Base-by-base conservation (phyloP, 2,113 vertebrate species). In the Sorex araneus region DNA sequence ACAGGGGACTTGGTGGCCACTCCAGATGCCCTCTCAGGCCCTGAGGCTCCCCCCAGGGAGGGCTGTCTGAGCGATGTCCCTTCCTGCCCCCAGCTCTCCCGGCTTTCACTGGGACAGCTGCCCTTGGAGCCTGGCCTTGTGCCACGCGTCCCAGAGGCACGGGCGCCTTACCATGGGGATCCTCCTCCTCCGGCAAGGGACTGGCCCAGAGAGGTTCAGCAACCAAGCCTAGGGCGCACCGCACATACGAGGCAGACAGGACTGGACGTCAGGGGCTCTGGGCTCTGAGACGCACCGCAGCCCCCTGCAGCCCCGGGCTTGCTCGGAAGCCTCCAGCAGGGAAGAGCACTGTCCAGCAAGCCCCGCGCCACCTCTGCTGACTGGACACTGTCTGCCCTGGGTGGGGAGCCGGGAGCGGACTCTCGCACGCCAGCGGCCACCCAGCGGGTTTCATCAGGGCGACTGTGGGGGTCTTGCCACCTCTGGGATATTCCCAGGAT, bases 251-350 rank as follows among this genome's bases (percentile, higher is more conserved):
- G 32, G 4, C 18, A 40, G 81, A 70, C 27, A 78, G 18, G 57
- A 84, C 77, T 66, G 84, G 87, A 96, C 91, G 47, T 23, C 40
- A 8, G 1, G 13, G n/a, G 18, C 21, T 45, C 73, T 63, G 32
- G 23, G 60, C 78, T 27, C 74, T 84, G 32, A 60, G 45, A 57
- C 19, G 11, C 0, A 27, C 0, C 11, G 3, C 15, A 83, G 85
- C 32, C 36, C 71, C 54, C 28, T 28, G 9, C 18, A 15, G 50
- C 45, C 67, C 12, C 78, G 27, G 28, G 34, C 78, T 57, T 70
- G 36, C 36, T 60, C 32, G 7, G 54, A 30, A 66, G 19, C 8
- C 6, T 12, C 6, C 4, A 18, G 23, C 1, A 27, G 63, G n/a
- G 70, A 73, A 43, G 50, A 13, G 16, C 0, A 4, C 15, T 43